Evolutionary conservation across 2,797 vertebrate species (phyloP), one percentile per base, ranked within the genome.

Genomic region (Cephalopachus bancanus): DNA sequence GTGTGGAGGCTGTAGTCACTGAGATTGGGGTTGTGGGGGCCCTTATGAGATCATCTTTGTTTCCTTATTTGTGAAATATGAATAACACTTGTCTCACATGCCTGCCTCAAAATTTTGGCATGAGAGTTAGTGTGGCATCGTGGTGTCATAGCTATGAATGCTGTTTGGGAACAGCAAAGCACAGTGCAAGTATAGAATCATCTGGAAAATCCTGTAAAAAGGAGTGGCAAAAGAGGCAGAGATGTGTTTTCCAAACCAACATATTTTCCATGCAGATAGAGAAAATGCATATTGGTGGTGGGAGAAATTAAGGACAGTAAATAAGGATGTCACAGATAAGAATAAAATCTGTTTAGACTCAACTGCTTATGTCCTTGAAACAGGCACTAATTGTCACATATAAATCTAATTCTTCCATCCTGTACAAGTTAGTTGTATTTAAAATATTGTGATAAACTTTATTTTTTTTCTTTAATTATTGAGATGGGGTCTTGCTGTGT

Each of bases 251-350:
- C 60, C 69, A 85, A 93, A 86, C 19, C 62, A 55, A 7, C 28
- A 1, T 16, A 28, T 65, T 83, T 85, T 59, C 33, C 81, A 51
- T 49, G 24, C 59, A 64, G 53, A 33, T 44, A 60, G 65, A 91
- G 19, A 92, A 89, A 78, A 80, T 11, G 1, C 49, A 5, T 91
- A 2, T 93, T 57, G 83, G 19, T 57, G 20, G 22, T 74, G 55
- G 37, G 16, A 93, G 71, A 88, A 95, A 85, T 83, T 44, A 83
- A 95, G 72, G 59, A 53, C 28, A 76, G 51, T 69, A 67, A 88
- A 30, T 81, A 83, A 86, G 51, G 51, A 75, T 87, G 53, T 64
- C 78, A 81, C 71, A 64, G 28, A 8, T 33, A 85, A 95, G 30
- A 57, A 57, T 62, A 67, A 93, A 83, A 78, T 78, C 59, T 79